Base-by-base conservation (phyloP, 2,797 vertebrate species). In the Neostethus bicornis region DNA sequence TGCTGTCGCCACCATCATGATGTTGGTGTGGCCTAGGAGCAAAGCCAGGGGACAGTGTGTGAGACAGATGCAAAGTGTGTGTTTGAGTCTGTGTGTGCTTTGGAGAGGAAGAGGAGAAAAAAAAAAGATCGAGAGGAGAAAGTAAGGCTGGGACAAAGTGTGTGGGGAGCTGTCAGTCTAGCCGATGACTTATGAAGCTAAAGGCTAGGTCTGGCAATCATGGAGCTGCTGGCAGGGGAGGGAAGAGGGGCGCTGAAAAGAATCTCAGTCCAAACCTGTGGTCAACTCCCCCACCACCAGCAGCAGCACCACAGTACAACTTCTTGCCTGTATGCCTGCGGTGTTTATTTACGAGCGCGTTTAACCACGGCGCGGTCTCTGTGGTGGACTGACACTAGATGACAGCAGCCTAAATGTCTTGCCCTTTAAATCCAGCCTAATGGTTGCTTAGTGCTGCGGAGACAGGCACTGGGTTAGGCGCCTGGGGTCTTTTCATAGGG, bases 261-360 rank as follows among this genome's bases (percentile, higher is more conserved):
- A 79, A 77, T 68, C 68, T 66, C 58, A 76, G 84, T 84, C 87
- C 80, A 89, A 87, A 80, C 47, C 74, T 89, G 89, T 9, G 87
- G 87, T 87, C 37, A 49, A 28, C 75, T 84, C 77, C 79, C 70
- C 76, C 83, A 66, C 78, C 71, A 72, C 53, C 77, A 80, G 54
- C 76, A 77, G 65, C 70, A 64, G 28, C 73, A 81, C 77, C 81
- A 69, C 84, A 86, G 68, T 81, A 70, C 81, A 76, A 76, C 86
- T 75, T 75, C 73, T 78, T 57, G 80, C 79, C 69, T 72, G 79
- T 73, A 77, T 85, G 86, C 66, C 83, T 89, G 87, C 76, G 85
- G 85, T 88, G 90, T 89, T 91, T 91, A 91, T 91, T 90, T 91
- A 92, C 83, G 86, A 91, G 89, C 76, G 84, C 61, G 82, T 90